These are phyloP conservation scores for Drosophila algonquin DNA, from an alignment of 2,888 invertebrate species.

Conservation along the genomic window DNA sequence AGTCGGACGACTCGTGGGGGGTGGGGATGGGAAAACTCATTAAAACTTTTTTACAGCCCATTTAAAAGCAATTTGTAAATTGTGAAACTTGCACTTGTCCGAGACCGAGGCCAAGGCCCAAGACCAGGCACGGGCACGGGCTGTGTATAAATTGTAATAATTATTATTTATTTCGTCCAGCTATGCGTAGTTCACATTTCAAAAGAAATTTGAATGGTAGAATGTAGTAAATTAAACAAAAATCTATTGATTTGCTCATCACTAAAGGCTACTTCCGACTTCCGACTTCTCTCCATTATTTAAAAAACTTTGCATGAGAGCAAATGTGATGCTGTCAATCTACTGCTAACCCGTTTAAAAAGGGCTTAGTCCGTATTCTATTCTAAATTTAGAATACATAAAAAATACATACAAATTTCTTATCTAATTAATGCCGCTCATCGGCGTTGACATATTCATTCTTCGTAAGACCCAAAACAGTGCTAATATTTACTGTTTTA, in stretches of 20 bases:
- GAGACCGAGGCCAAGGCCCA: constrained; percentile 37
- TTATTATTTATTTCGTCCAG: constrained; percentile 58
- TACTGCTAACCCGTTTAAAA: background rate
- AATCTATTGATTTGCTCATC: background rate
- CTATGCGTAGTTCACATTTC: constrained; percentile 9
- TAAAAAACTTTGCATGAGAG: background rate
- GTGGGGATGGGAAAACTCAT: constrained; percentile 81
- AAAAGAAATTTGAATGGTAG: background rate
- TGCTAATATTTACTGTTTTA: background rate
- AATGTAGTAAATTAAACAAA: background rate
- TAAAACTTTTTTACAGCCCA: constrained; percentile 84
- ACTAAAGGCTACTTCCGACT: background rate
- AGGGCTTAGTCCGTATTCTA: background rate
- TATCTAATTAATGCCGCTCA: too few relatives aligned
- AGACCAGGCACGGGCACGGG: constrained; percentile 6
- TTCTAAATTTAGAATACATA: too few relatives aligned
- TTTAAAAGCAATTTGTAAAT: constrained; percentile 84
- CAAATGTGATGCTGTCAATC: background rate
- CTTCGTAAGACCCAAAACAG: background rate
- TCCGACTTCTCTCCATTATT: background rate
- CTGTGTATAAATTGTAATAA: constrained; percentile 52
- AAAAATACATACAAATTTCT: too few relatives aligned
- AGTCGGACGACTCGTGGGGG: constrained; percentile 31
- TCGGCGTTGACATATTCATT: too few relatives aligned
- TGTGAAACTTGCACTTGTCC: constrained; percentile 60